These are phyloP conservation scores for Cabera pusaria DNA, from an alignment of 2,888 invertebrate genomes.

Conservation along the genomic window DNA sequence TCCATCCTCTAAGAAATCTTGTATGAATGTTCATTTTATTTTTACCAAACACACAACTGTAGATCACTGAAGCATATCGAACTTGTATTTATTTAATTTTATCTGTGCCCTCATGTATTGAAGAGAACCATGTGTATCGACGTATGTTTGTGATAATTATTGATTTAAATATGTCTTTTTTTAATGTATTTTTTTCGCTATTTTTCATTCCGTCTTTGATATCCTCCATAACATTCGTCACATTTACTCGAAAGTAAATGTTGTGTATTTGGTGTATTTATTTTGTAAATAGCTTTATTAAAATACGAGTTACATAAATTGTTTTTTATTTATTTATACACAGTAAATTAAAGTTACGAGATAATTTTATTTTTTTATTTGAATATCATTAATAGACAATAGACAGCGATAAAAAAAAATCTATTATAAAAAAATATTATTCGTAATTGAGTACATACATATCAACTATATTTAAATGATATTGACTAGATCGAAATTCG, in stretches of 20 bases:
- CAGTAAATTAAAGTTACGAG: slow-evolving; percentile 23
- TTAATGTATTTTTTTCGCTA: slow-evolving; percentile 36
- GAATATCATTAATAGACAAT: slow-evolving; percentile 17
- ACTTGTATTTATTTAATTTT: slow-evolving; percentile 11
- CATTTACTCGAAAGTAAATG: slow-evolving; percentile 59
- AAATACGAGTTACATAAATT: slow-evolving; percentile 41
- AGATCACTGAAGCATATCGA: slow-evolving; percentile 7
- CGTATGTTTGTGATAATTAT: slow-evolving; percentile 24
- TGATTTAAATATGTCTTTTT: slow-evolving; percentile 47
- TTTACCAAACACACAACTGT: too few species aligned
- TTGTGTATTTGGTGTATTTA: slow-evolving; percentile 57
- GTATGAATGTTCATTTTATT: slow-evolving; percentile 79
- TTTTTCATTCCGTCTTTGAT: slow-evolving; percentile 56
- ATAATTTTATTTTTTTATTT: slow-evolving; percentile 20
- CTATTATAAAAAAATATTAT: too few species aligned
- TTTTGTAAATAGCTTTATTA: slow-evolving; percentile 72
- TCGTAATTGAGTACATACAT: too few species aligned
- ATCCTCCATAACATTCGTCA: slow-evolving; percentile 41
- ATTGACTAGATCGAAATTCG: too few species aligned
- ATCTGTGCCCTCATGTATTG: slow-evolving; percentile 29
- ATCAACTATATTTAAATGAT: too few species aligned
- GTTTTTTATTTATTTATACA: slow-evolving; percentile 17
- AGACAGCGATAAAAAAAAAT: too few species aligned
- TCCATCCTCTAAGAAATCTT: slow-evolving; percentile 60
- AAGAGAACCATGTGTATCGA: slow-evolving; percentile 32